Conservation (phyloP, 1,140 invertebrate genomes). For the Oedothorax gibbosus region DNA sequence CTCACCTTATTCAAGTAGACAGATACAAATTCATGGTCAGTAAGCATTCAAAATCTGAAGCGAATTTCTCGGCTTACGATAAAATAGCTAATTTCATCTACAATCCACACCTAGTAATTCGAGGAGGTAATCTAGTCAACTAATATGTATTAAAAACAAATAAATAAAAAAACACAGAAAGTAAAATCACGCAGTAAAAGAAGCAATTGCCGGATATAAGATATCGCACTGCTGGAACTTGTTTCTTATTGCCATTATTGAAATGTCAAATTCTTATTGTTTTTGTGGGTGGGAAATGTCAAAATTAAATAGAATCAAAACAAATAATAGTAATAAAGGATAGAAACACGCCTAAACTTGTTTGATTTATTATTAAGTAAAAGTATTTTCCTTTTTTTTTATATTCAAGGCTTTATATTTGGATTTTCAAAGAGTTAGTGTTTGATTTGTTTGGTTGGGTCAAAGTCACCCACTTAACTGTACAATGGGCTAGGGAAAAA, state of each 20-base stretch:
- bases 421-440: too few species aligned
- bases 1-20: conserved; percentile 35
- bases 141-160: conserved; percentile 33
- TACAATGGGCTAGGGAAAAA: too few species aligned
- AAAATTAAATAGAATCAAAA: neutral
- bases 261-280: neutral
- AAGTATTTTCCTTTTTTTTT: too few species aligned
- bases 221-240: conserved; percentile 37
- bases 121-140: conserved; percentile 28
- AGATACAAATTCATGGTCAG: conserved; percentile 15
- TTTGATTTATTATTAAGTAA: too few species aligned
- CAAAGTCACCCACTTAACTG: too few species aligned
- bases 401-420: too few species aligned
- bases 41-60: conserved; percentile 1
- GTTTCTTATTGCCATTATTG: neutral
- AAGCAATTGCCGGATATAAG: conserved; percentile 40
- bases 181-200: conserved; percentile 33
- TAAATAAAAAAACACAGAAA: conserved; percentile 35
- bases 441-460: too few species aligned
- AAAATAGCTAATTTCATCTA: neutral
- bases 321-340: neutral
- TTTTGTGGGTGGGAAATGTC: too few species aligned
- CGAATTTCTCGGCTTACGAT: neutral
- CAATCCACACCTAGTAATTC: conserved; percentile 17
- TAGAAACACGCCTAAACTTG: too few species aligned